phyloP scores from a whole-genome alignment of 2,797 vertebrate genomes.

The Podargus strigoides region DNA sequence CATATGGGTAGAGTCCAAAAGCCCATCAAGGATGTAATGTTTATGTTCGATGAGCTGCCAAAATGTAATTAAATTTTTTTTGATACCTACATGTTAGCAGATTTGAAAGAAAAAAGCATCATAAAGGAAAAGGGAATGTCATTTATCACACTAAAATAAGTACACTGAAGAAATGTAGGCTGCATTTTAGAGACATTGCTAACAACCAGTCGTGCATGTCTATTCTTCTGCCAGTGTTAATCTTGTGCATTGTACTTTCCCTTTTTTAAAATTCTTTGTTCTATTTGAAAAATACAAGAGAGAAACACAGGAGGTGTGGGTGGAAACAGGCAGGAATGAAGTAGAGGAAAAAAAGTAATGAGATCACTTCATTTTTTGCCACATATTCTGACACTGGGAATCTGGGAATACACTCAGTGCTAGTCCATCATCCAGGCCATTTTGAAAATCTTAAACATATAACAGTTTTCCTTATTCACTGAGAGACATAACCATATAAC shows the following conservation, averaged over 20 bases:
- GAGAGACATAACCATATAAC: neutral
- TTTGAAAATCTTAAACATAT: neutral
- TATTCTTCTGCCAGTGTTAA: constrained; percentile 24
- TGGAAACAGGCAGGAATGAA: neutral
- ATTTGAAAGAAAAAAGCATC: constrained; percentile 32
- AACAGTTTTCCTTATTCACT: neutral
- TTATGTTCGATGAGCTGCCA: neutral
- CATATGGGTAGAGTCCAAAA: neutral
- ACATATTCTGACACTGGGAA: neutral
- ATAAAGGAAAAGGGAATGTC: constrained; percentile 8
- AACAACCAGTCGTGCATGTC: constrained; percentile 8
- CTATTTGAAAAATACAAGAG: neutral
- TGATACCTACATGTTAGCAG: constrained; percentile 12
- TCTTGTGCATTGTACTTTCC: neutral
- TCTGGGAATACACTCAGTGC: neutral
- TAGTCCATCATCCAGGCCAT: neutral
- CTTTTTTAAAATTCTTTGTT: neutral
- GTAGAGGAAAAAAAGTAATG: neutral
- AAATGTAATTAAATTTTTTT: constrained; percentile 45
- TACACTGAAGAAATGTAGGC: neutral
- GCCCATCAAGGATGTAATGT: neutral
- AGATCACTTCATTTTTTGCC: neutral
- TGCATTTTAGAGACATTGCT: neutral
- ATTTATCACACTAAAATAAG: constrained; percentile 45
- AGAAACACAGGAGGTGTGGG: neutral